Conservation (phyloP, 2,888 invertebrate species). For the Synergus gifuensis region DNA sequence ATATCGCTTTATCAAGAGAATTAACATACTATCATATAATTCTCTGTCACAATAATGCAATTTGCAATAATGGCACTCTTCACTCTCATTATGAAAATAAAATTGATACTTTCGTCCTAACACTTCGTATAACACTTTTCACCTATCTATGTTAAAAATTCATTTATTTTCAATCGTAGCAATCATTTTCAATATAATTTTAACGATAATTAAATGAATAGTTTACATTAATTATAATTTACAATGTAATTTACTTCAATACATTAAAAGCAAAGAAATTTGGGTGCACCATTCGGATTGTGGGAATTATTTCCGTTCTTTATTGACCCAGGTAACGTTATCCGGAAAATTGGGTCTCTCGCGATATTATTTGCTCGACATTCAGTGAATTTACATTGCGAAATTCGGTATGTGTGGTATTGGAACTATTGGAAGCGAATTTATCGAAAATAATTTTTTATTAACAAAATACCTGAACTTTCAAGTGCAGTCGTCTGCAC, state of each 20-base stretch:
- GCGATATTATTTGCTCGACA: constrained; percentile 20
- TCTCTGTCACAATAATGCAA: neutral
- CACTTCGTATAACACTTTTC: neutral
- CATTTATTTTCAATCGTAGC: neutral
- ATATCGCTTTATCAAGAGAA: neutral
- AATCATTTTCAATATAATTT: neutral
- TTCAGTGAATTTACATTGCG: constrained; percentile 1
- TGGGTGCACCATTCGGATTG: neutral
- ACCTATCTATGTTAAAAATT: neutral
- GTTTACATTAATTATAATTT: too few species aligned
- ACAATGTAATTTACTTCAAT: neutral
- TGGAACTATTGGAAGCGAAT: neutral
- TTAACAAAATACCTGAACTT: constrained; percentile 32
- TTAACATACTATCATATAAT: neutral
- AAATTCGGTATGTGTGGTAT: neutral
- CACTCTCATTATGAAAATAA: neutral
- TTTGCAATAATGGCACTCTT: neutral
- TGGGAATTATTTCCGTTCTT: constrained; percentile 42
- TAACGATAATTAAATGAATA: neutral
- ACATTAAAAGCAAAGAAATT: neutral
- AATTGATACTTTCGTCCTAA: neutral
- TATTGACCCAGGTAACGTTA: constrained; percentile 39
- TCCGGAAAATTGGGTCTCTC: constrained; percentile 7
- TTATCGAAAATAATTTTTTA: constrained; percentile 25
- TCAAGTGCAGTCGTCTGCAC: constrained; percentile 51